These are phyloP conservation scores for Tortrix viridana DNA, from an alignment of 2,888 invertebrate species.

Conservation along the genomic window DNA sequence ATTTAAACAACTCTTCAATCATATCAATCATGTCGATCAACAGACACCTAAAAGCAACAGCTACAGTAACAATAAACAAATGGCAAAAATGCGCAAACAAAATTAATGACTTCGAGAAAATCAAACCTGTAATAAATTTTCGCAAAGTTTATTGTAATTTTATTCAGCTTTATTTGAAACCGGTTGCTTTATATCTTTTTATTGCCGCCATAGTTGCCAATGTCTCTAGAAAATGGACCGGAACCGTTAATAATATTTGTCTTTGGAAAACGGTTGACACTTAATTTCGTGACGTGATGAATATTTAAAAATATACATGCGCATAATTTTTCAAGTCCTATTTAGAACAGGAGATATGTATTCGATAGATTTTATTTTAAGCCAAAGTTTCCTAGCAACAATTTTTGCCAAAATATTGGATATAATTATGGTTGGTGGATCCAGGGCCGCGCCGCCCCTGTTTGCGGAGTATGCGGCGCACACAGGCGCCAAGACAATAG, in stretches of 20 bases:
- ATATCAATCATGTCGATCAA: too few species aligned
- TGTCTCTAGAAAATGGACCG: conserved; percentile 4
- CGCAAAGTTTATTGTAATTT: conserved; percentile 26
- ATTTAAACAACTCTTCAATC: too few species aligned
- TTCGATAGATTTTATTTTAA: not conserved
- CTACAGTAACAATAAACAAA: not conserved
- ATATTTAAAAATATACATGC: not conserved
- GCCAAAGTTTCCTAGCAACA: too few species aligned
- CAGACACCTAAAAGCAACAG: not conserved
- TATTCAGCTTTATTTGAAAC: conserved; percentile 13
- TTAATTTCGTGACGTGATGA: conserved; percentile 8
- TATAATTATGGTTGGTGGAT: too few species aligned
- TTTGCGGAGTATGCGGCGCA: too few species aligned
- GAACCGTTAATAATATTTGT: conserved; percentile 22
- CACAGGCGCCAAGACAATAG: too few species aligned
- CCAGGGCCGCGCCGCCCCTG: too few species aligned
- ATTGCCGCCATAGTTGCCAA: conserved; percentile 3
- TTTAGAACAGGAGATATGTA: not conserved
- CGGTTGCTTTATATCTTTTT: conserved; percentile 22
- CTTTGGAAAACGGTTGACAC: conserved; percentile 3
- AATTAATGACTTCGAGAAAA: conserved; percentile 16
- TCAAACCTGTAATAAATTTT: conserved; percentile 22
- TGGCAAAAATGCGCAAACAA: conserved; percentile 18
- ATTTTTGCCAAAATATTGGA: too few species aligned
- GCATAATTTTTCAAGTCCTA: not conserved